phyloP scores from a whole-genome alignment of 2,113 vertebrate genomes.

The Tympanuchus pallidicinctus region DNA sequence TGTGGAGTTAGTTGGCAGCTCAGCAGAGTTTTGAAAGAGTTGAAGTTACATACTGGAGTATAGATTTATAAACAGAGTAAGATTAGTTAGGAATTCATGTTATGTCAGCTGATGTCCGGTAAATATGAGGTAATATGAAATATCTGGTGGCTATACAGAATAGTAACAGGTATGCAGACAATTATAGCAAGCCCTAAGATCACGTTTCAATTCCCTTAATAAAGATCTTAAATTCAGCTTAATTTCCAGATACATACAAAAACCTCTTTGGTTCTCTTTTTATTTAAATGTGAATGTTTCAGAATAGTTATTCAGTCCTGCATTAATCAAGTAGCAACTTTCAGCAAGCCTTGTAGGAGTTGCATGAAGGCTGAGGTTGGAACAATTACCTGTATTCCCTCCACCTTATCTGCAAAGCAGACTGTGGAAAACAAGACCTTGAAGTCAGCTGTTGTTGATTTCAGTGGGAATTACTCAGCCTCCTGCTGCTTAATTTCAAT shows the following conservation, averaged over 20 bases:
- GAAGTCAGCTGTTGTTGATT: conserved; percentile 12
- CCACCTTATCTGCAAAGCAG: not conserved
- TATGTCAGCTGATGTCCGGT: not conserved
- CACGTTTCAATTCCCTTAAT: not conserved
- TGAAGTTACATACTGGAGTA: not conserved
- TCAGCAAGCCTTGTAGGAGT: not conserved
- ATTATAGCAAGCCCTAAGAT: not conserved
- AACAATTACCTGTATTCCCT: not conserved
- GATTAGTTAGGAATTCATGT: not conserved
- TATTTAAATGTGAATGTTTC: not conserved
- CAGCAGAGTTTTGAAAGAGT: not conserved
- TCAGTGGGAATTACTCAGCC: not conserved
- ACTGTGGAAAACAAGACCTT: not conserved
- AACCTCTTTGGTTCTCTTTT: not conserved
- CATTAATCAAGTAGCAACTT: not conserved
- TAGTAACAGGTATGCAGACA: not conserved
- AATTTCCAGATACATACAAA: not conserved
- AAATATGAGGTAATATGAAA: not conserved
- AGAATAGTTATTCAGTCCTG: not conserved
- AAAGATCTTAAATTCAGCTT: not conserved
- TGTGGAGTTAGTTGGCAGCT: not conserved
- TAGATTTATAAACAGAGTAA: not conserved
- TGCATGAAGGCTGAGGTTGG: not conserved
- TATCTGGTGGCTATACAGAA: not conserved
- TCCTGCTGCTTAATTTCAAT: not conserved